phyloP scores from a whole-genome alignment of 2,113 vertebrate species.

The Zosterops borbonicus region DNA sequence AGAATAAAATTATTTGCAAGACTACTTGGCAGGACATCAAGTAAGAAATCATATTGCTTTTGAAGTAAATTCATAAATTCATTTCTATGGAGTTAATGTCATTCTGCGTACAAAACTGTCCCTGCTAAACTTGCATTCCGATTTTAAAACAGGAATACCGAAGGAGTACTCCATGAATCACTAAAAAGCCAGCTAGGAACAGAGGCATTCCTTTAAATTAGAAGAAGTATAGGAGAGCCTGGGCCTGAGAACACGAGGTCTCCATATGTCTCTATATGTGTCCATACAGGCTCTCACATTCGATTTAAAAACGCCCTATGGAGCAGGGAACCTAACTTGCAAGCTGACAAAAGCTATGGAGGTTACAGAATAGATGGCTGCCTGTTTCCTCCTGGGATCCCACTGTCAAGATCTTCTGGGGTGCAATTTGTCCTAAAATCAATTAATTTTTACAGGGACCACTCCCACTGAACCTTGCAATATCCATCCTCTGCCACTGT shows the following conservation, averaged over 20 bases:
- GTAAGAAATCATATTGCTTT: not conserved
- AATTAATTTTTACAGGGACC: constrained; percentile 70
- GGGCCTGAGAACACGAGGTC: constrained; percentile 51
- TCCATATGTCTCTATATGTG: constrained; percentile 69
- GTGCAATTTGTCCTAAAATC: constrained; percentile 66
- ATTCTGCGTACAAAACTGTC: not conserved
- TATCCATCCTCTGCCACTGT: constrained; percentile 66
- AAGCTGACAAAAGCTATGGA: constrained; percentile 61
- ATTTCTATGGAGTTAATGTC: not conserved
- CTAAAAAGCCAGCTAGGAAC: constrained; percentile 15
- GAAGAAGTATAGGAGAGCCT: not conserved
- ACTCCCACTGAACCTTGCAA: constrained; percentile 62
- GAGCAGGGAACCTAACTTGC: constrained; percentile 47
- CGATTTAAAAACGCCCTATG: constrained; percentile 55
- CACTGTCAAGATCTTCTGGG: constrained; percentile 62
- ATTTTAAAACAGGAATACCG: not conserved
- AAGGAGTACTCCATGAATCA: constrained; percentile 2
- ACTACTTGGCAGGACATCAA: not conserved
- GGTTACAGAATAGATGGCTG: constrained; percentile 65
- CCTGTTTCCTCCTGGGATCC: constrained; percentile 55
- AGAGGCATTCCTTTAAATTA: constrained; percentile 53
- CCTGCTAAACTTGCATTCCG: not conserved
- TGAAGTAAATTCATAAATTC: not conserved
- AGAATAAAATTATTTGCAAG: not conserved
- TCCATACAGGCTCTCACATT: constrained; percentile 34